phyloP scores from a whole-genome alignment of 2,888 invertebrate genomes.

The Volucella zonaria region DNA sequence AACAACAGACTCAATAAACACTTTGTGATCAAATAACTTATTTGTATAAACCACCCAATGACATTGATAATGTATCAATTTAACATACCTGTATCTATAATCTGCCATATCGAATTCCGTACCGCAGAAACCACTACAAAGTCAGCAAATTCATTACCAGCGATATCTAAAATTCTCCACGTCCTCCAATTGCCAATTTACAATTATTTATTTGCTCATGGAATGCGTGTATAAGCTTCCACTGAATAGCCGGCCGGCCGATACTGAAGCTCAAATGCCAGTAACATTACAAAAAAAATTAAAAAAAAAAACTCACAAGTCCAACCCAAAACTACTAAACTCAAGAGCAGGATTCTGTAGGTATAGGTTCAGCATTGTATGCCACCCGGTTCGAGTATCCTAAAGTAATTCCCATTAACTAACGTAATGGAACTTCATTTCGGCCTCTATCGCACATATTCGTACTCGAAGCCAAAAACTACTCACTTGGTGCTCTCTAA shows the following conservation, averaged over 20 bases:
- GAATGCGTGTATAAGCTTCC: conserved; percentile 1
- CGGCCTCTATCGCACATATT: not conserved
- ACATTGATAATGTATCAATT: conserved; percentile 14
- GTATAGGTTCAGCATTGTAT: too few species aligned
- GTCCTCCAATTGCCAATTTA: conserved; percentile 6
- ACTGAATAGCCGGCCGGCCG: not conserved
- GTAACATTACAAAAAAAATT: not conserved
- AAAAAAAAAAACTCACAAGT: not conserved
- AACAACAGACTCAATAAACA: not conserved
- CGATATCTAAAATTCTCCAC: not conserved
- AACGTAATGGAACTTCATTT: conserved; percentile 14
- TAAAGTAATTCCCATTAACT: conserved; percentile 35
- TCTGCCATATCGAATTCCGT: conserved; percentile 11
- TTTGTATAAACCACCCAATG: conserved; percentile 8
- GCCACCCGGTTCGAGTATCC: not conserved
- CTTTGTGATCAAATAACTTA: conserved; percentile 21
- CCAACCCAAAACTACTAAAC: not conserved
- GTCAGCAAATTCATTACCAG: conserved; percentile 2
- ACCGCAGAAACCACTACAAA: conserved; percentile 33
- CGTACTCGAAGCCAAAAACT: conserved; percentile 9
- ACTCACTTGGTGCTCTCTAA: conserved; percentile 47
- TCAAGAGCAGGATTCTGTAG: too few species aligned
- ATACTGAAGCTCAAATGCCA: not conserved
- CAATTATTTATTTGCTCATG: conserved; percentile 18
- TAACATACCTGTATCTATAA: not conserved